A percentile compares a stretch with the other conserved stretches of the same genome.
These are phyloP conservation scores for human (Homo sapiens) DNA, from an alignment of 2,113 vertebrate genomes.

Conservation along the genomic window DNA sequence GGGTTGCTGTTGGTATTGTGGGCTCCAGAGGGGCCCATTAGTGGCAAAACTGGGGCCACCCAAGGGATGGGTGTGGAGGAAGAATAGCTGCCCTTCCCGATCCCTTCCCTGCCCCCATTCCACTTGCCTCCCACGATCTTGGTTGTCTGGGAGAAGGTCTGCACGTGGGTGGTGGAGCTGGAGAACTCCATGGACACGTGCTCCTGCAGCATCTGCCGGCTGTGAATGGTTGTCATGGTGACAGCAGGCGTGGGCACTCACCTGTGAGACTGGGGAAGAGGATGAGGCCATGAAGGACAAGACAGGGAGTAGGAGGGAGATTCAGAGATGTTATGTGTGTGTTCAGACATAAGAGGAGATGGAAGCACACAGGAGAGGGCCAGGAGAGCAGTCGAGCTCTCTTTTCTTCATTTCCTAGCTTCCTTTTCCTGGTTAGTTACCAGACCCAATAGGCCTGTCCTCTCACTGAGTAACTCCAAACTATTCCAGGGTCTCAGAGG, in stretches of 20 bases:
- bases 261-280: conserved; percentile 52
- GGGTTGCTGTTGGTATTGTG: background rate
- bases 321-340: background rate
- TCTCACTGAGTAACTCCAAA: background rate
- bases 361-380: background rate
- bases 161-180: conserved; percentile 58
- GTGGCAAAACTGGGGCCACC: background rate
- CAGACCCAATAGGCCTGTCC: background rate
- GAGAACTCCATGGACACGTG: conserved; percentile 67
- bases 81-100: background rate
- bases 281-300: conserved; percentile 2
- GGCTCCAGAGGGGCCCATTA: background rate
- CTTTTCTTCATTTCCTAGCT: background rate
- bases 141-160: conserved; percentile 72
- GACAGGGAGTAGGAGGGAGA: background rate
- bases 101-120: background rate
- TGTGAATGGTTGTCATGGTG: conserved; percentile 65
- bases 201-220: conserved; percentile 56
- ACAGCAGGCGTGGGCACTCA: conserved; percentile 63
- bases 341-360: background rate
- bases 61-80: background rate
- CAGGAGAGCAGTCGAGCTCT: background rate
- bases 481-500: background rate
- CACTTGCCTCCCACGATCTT: conserved; percentile 69
- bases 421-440: background rate